phyloP scores from a whole-genome alignment of 2,888 invertebrate species.

The Lasioglossum villosulum region DNA sequence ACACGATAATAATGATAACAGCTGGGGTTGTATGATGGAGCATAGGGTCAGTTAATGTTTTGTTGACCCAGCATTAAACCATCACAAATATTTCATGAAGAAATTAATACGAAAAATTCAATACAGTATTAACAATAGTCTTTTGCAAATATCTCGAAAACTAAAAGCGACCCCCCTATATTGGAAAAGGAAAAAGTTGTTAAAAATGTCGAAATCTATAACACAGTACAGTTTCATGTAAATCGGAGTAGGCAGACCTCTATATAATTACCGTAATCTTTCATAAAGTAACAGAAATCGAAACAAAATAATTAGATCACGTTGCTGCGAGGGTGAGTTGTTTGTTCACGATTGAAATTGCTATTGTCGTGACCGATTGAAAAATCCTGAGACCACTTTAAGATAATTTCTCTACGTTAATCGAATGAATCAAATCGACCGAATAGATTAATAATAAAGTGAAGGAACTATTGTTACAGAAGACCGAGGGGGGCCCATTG shows the following conservation, averaged over 20 bases:
- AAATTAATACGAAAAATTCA: too few species aligned
- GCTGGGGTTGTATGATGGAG: not conserved
- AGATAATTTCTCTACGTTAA: not conserved
- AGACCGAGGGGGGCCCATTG: conserved; percentile 58
- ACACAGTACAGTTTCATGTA: too few species aligned
- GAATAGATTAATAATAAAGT: not conserved
- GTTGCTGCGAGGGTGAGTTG: not conserved
- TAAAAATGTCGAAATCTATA: too few species aligned
- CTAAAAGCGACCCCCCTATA: too few species aligned
- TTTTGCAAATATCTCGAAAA: too few species aligned
- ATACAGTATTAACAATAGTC: too few species aligned
- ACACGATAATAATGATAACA: not conserved
- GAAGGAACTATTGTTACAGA: conserved; percentile 58
- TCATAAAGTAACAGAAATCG: too few species aligned
- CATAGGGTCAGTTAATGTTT: not conserved
- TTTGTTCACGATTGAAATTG: not conserved
- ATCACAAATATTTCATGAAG: not conserved
- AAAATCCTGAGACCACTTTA: not conserved
- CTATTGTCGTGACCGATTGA: not conserved
- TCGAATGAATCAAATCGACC: not conserved
- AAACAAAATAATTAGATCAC: not conserved
- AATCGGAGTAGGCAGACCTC: too few species aligned
- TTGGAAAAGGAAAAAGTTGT: too few species aligned
- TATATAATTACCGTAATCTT: too few species aligned
- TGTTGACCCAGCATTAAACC: not conserved